Percentiles rank a stretch among this genome's conserved stretches.
These are phyloP conservation scores for Desoria tigrina DNA, from an alignment of 2,888 invertebrate species.

Conservation along the genomic window DNA sequence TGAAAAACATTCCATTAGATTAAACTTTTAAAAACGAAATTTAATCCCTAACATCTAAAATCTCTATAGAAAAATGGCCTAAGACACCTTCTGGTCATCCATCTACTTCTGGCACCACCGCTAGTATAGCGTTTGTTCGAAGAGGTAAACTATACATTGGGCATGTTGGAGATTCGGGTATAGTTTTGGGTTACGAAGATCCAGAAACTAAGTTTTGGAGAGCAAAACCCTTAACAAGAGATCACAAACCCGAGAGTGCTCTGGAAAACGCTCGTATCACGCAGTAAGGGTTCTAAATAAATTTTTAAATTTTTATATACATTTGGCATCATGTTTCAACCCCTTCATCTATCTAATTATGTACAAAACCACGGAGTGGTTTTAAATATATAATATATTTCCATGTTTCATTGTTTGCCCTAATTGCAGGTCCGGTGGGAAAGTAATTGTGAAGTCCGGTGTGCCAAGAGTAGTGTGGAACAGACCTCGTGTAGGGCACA, in stretches of 20 bases:
- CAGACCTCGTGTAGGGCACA: slow-evolving; percentile 78
- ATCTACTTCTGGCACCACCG: slow-evolving; percentile 96
- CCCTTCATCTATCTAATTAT: too few relatives aligned
- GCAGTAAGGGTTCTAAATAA: slow-evolving; percentile 33
- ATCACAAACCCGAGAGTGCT: slow-evolving; percentile 80
- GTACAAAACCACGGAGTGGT: too few relatives aligned
- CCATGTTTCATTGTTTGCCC: too few relatives aligned
- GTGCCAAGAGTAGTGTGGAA: slow-evolving; percentile 98
- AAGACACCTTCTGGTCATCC: slow-evolving; percentile 91
- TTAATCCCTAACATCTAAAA: not conserved
- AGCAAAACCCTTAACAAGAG: slow-evolving; percentile 78
- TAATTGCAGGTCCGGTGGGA: slow-evolving; percentile 51
- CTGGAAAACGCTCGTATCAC: slow-evolving; percentile 54
- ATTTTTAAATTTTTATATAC: slow-evolving; percentile 10
- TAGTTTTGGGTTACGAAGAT: slow-evolving; percentile 81
- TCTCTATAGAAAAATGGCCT: slow-evolving; percentile 82
- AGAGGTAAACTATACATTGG: slow-evolving; percentile 93
- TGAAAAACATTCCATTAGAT: not conserved
- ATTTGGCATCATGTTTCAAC: too few relatives aligned
- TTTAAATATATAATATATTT: too few relatives aligned
- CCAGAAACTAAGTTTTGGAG: slow-evolving; percentile 63
- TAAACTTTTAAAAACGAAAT: too few relatives aligned
- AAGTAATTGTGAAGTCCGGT: slow-evolving; percentile 71
- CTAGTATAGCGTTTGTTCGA: slow-evolving; percentile 91
- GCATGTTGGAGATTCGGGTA: slow-evolving; percentile 97